Evolutionary conservation across 92 coral and sea anemone genomes (phyloP).

Genomic region (Palythoa grandis): DNA sequence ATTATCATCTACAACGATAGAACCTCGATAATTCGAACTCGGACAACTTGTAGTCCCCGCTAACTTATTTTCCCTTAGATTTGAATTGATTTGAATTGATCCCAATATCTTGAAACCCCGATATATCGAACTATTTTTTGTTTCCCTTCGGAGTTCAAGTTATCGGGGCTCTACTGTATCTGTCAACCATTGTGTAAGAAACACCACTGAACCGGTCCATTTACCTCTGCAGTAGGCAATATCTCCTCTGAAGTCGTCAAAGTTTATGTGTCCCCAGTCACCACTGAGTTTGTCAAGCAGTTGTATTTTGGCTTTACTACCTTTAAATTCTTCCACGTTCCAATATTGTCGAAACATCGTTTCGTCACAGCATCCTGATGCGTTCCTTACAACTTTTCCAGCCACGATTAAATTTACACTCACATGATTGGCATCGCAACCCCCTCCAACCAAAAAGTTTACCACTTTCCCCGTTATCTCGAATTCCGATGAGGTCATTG

Average conservation of each 20-base stretch:
- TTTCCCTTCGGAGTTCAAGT: no score
- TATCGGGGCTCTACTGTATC: no score
- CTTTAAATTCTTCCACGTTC: background rate
- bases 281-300: background rate
- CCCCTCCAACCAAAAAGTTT: slow-evolving; percentile 23
- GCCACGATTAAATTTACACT: slow-evolving; percentile 4
- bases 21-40: no score
- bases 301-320: background rate
- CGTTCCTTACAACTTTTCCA: background rate
- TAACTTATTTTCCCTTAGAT: no score
- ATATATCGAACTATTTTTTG: no score
- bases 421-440: background rate
- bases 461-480: slow-evolving; percentile 11
- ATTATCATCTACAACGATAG: no score
- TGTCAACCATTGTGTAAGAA: background rate
- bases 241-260: slow-evolving; percentile 28
- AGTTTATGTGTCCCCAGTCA: slow-evolving; percentile 10
- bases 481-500: slow-evolving; percentile 24
- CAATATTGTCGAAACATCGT: slow-evolving; percentile 2
- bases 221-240: slow-evolving; percentile 11
- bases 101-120: no score
- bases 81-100: no score
- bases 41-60: no score
- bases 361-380: background rate
- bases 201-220: no score